phyloP scores from a whole-genome alignment of 2,797 vertebrate species.

The Netta rufina region DNA sequence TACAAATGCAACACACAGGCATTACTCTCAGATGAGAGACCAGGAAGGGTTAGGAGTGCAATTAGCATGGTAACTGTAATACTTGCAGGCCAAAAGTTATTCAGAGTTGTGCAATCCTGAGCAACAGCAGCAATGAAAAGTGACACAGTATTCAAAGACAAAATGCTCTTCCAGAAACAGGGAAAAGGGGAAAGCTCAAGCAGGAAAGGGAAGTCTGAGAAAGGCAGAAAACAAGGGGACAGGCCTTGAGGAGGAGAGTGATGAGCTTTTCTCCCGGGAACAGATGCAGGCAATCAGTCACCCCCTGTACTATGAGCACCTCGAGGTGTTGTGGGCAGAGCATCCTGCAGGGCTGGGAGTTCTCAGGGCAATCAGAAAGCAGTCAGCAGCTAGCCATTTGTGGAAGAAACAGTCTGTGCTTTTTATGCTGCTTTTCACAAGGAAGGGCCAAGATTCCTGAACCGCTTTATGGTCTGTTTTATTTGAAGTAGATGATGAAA shows the following conservation, averaged over 20 bases:
- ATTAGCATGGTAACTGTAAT: not conserved
- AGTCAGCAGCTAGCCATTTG: not conserved
- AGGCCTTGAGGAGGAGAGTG: not conserved
- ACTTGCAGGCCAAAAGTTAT: not conserved
- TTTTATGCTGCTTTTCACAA: not conserved
- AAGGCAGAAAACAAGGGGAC: not conserved
- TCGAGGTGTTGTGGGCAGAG: not conserved
- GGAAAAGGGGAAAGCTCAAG: not conserved
- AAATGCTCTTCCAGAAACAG: not conserved
- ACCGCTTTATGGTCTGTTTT: conserved; percentile 38
- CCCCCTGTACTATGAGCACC: not conserved
- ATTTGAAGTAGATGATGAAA: not conserved
- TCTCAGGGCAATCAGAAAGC: not conserved
- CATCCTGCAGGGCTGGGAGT: not conserved
- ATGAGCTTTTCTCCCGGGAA: not conserved
- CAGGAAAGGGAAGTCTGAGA: not conserved
- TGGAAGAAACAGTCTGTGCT: not conserved
- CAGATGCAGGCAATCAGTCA: not conserved
- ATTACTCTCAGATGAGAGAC: not conserved
- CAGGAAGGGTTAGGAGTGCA: not conserved
- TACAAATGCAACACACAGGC: not conserved
- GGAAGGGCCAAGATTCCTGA: not conserved
- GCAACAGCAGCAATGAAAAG: not conserved
- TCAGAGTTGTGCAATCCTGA: not conserved
- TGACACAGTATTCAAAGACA: not conserved